Percentiles rank a stretch among this genome's conserved stretches.
Evolutionary conservation across 1,140 invertebrate species (phyloP).

Genomic region (Drosophila novamexicana): DNA sequence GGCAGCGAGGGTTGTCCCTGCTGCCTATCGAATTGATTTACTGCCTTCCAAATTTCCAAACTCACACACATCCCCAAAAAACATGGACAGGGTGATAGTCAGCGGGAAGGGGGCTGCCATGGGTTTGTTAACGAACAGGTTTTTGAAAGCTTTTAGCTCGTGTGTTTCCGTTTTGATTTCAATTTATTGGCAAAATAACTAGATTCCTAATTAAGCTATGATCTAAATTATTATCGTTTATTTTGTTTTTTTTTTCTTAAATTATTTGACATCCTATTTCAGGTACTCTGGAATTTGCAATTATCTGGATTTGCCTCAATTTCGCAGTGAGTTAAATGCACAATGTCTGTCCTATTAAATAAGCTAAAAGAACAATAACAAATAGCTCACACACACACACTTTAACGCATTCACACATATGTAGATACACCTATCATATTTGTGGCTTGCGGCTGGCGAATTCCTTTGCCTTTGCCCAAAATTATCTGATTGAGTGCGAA

Average conservation of each 20-base stretch:
- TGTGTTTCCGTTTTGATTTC: no score
- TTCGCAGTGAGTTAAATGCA: no score
- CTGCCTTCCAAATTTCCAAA: conserved; percentile 66
- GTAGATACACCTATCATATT: conserved; percentile 42
- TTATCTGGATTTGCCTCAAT: no score
- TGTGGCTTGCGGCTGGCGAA: conserved; percentile 56
- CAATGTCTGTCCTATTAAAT: no score
- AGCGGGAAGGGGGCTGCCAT: not conserved
- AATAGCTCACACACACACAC: not conserved
- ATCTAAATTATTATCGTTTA: no score
- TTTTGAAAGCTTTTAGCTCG: not conserved
- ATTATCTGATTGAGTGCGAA: conserved; percentile 84
- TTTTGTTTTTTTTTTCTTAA: no score
- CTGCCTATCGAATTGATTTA: conserved; percentile 71
- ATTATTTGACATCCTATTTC: no score
- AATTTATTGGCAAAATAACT: no score
- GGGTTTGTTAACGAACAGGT: conserved; percentile 5
- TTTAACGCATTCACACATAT: not conserved
- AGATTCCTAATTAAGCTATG: no score
- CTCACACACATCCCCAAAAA: conserved; percentile 33
- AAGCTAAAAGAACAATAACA: no score
- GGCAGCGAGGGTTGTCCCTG: conserved; percentile 41
- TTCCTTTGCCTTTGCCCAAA: conserved; percentile 62
- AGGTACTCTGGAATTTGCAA: no score
- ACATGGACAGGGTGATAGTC: not conserved